A percentile compares a stretch with the other conserved stretches of the same genome.
Evolutionary conservation across 2,888 invertebrate species (phyloP).

Genomic region (Trichacis sp.): DNA sequence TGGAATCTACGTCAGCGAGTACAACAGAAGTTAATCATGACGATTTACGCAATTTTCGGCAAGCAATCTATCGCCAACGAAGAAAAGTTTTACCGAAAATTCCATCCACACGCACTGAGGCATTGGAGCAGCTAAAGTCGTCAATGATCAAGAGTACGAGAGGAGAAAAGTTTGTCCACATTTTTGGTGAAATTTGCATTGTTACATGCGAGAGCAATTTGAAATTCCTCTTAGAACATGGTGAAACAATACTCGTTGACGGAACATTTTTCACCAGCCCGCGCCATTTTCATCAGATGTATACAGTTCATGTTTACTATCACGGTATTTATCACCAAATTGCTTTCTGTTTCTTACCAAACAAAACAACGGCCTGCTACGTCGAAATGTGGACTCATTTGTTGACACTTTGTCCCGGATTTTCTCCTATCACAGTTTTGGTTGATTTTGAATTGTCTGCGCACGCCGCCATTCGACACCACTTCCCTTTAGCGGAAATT

Average conservation of each 20-base stretch:
- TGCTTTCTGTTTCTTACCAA: neutral
- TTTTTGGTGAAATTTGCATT: neutral
- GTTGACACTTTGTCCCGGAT: neutral
- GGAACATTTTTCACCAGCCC: neutral
- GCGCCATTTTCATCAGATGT: neutral
- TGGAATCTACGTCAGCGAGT: neutral
- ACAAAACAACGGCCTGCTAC: neutral
- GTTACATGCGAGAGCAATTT: neutral
- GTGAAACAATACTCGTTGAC: neutral
- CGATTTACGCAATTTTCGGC: neutral
- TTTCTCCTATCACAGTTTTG: neutral
- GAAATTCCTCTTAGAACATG: neutral
- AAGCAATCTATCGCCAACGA: neutral
- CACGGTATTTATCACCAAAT: neutral
- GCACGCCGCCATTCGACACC: neutral
- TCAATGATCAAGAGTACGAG: neutral
- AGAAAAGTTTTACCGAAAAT: neutral
- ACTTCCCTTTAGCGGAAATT: neutral
- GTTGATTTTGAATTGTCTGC: slow-evolving; percentile 8
- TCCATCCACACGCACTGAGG: neutral
- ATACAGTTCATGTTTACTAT: neutral
- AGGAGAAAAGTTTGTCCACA: neutral
- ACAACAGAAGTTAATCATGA: neutral
- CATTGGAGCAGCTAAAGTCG: neutral
- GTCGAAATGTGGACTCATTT: neutral